phyloP scores from a whole-genome alignment of 2,888 invertebrate genomes.

The Epicampocera succincta region DNA sequence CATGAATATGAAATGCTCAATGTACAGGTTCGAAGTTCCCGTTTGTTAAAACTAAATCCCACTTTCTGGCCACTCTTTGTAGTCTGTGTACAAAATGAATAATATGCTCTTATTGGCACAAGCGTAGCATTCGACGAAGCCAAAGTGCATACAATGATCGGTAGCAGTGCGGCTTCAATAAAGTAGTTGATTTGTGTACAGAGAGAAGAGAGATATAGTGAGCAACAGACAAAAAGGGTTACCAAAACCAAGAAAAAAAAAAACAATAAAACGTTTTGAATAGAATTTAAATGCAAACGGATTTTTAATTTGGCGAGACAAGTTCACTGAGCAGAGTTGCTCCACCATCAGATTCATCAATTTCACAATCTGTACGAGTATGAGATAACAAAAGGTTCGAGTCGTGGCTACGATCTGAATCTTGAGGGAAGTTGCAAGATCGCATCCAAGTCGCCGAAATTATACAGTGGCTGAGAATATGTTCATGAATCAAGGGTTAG shows the following conservation, averaged over 20 bases:
- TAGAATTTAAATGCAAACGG: too few species aligned
- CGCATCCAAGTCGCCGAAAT: too few species aligned
- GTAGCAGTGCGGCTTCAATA: conserved; percentile 68
- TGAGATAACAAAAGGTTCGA: too few species aligned
- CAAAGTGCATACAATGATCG: conserved; percentile 63
- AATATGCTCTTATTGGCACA: conserved; percentile 71
- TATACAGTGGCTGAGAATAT: too few species aligned
- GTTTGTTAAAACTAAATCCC: background rate
- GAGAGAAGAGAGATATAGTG: conserved; percentile 57
- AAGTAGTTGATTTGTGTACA: conserved; percentile 63
- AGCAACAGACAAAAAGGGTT: conserved; percentile 54
- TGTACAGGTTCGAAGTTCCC: background rate
- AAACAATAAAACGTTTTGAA: background rate
- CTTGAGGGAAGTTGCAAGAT: too few species aligned
- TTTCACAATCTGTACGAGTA: too few species aligned
- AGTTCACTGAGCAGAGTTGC: too few species aligned
- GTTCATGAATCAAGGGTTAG: too few species aligned
- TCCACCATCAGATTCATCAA: too few species aligned
- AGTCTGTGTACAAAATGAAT: background rate
- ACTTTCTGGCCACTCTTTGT: conserved; percentile 31
- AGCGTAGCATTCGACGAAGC: conserved; percentile 69
- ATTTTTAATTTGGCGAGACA: too few species aligned
- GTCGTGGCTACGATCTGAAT: too few species aligned
- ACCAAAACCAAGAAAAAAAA: conserved; percentile 13
- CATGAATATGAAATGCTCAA: too few species aligned